Conservation (phyloP, 1,140 invertebrate species). For the Heliconius melpomene region DNA sequence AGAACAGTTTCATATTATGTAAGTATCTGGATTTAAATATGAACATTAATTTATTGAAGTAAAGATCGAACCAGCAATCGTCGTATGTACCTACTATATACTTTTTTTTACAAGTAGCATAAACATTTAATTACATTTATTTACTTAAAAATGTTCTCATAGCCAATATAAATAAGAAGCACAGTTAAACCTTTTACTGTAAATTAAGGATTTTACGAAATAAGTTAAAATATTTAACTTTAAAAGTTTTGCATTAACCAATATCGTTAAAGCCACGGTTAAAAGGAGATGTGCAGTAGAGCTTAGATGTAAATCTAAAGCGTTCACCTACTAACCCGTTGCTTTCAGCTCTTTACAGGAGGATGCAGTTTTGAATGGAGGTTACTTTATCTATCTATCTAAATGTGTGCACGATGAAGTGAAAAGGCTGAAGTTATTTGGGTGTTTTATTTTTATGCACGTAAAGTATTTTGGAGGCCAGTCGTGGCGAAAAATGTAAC, state of each 20-base stretch:
- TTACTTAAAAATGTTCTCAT: too few relatives aligned
- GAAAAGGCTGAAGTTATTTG: background rate
- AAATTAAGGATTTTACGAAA: background rate
- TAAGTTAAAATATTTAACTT: background rate
- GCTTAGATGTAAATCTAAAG: constrained; percentile 5
- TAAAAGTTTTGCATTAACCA: background rate
- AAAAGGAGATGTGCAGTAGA: background rate
- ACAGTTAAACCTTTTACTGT: too few relatives aligned
- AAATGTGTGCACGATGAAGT: background rate
- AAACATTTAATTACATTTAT: too few relatives aligned
- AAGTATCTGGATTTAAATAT: too few relatives aligned
- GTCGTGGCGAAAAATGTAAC: too few relatives aligned
- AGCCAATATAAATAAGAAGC: too few relatives aligned
- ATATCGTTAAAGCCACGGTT: background rate
- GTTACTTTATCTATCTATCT: constrained; percentile 3
- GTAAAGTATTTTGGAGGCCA: too few relatives aligned
- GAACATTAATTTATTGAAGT: too few relatives aligned
- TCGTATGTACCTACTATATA: too few relatives aligned
- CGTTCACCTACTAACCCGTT: constrained; percentile 7
- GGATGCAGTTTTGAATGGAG: background rate
- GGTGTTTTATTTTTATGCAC: background rate
- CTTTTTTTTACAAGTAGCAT: too few relatives aligned
- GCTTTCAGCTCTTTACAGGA: constrained; percentile 2
- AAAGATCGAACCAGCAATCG: too few relatives aligned
- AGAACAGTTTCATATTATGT: too few relatives aligned